phyloP scores from a whole-genome alignment of 2,797 vertebrate species.

The Malurus splendens region DNA sequence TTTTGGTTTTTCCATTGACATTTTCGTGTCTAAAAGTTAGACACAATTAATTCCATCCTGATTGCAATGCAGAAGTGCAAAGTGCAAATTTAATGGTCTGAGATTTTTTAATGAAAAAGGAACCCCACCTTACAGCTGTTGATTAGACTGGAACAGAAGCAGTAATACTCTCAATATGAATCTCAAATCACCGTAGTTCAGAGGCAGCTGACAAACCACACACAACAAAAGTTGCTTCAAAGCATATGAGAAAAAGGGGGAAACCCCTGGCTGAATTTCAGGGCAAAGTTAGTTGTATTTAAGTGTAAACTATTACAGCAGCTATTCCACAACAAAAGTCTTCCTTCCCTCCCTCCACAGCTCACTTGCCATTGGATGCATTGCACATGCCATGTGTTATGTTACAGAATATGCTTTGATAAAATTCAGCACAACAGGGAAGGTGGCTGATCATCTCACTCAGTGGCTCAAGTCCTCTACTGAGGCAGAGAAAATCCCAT shows the following conservation, averaged over 20 bases:
- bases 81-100: neutral
- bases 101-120: neutral
- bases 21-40: neutral
- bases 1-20: neutral
- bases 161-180: neutral
- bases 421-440: neutral
- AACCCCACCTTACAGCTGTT: neutral
- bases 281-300: neutral
- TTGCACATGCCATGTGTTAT: rapidly evolving
- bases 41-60: neutral
- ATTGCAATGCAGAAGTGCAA: neutral
- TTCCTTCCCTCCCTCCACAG: neutral
- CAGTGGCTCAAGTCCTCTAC: neutral
- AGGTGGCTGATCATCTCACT: neutral
- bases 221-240: neutral
- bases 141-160: neutral
- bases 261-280: neutral
- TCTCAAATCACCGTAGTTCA: neutral
- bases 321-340: neutral
- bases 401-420: neutral
- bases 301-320: neutral
- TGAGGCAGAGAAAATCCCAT: neutral
- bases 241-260: neutral
- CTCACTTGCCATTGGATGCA: neutral
- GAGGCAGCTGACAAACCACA: neutral